Conservation (phyloP, 1,140 invertebrate genomes). For the Hypsibius dujardini region DNA sequence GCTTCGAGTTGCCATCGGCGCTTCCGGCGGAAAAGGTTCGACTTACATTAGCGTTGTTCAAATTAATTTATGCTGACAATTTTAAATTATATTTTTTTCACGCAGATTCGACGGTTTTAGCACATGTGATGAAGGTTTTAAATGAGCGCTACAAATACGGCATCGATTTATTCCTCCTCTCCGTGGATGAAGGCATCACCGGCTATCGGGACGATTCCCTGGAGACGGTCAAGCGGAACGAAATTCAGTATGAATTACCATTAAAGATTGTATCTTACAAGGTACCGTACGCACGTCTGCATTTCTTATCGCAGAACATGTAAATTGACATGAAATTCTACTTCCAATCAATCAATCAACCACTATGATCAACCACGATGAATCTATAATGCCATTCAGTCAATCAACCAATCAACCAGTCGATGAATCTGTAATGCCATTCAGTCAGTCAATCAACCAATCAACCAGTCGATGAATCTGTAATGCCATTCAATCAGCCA, state of each 20-base stretch:
- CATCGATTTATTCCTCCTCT: slow-evolving; percentile 72
- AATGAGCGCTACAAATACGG: slow-evolving; percentile 83
- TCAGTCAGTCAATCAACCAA: too few relatives aligned
- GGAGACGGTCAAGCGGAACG: slow-evolving; percentile 84
- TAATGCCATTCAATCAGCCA: too few relatives aligned
- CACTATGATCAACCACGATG: too few relatives aligned
- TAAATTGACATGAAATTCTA: slow-evolving; percentile 11
- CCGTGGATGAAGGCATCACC: slow-evolving; percentile 95
- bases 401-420: too few relatives aligned
- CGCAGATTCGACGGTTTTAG: slow-evolving; percentile 84
- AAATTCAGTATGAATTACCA: slow-evolving; percentile 76
- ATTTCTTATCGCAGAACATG: slow-evolving; percentile 15
- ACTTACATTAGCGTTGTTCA: too few relatives aligned
- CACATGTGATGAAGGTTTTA: slow-evolving; percentile 69
- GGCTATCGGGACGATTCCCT: slow-evolving; percentile 92
- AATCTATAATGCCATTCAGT: too few relatives aligned
- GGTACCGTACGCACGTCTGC: slow-evolving; percentile 25
- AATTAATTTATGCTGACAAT: neutral
- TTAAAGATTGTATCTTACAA: slow-evolving; percentile 92
- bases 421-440: too few relatives aligned
- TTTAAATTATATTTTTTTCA: slow-evolving; percentile 12
- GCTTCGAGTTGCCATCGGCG: slow-evolving; percentile 78
- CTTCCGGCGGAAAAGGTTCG: slow-evolving; percentile 75
- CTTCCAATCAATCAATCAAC: too few relatives aligned
- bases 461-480: too few relatives aligned